Conservation (phyloP, 1,140 invertebrate genomes). For the Pissodes strobi region DNA sequence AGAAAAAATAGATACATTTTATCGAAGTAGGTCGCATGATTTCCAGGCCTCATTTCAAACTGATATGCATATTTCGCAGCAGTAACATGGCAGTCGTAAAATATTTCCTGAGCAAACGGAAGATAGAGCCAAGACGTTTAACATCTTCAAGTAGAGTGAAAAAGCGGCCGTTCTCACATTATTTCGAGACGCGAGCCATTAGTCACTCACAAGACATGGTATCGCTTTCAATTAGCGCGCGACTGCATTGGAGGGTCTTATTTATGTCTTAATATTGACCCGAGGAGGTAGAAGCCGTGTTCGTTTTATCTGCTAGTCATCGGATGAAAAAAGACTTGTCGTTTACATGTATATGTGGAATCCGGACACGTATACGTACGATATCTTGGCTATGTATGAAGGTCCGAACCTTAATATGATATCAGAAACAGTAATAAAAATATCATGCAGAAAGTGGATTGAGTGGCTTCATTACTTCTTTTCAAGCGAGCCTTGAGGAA, state of each 20-base stretch:
- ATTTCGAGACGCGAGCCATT: slow-evolving; percentile 8
- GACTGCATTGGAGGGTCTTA: slow-evolving; percentile 19
- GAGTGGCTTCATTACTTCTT: too few species aligned
- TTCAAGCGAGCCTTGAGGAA: too few species aligned
- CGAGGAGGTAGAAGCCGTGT: slow-evolving; percentile 21
- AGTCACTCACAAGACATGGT: slow-evolving; percentile 17
- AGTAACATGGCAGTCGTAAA: too few species aligned
- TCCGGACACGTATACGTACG: slow-evolving; percentile 1
- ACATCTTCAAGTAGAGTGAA: slow-evolving; percentile 14
- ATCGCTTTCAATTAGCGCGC: slow-evolving; percentile 26
- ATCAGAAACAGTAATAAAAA: too few species aligned
- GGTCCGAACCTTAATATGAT: too few species aligned
- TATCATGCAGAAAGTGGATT: too few species aligned
- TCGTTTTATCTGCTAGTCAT: slow-evolving; percentile 22
- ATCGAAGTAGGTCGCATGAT: too few species aligned
- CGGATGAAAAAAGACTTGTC: slow-evolving; percentile 16
- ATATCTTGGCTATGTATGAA: too few species aligned
- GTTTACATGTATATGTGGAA: slow-evolving; percentile 10
- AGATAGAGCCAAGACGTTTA: slow-evolving; percentile 14
- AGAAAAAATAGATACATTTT: too few species aligned
- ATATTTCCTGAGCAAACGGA: background rate
- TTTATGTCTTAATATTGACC: slow-evolving; percentile 26
- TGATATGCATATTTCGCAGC: too few species aligned
- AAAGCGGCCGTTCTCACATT: slow-evolving; percentile 23
- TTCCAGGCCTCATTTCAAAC: too few species aligned